Conservation (phyloP, 2,888 invertebrate genomes). For the Nyleta sp. region DNA sequence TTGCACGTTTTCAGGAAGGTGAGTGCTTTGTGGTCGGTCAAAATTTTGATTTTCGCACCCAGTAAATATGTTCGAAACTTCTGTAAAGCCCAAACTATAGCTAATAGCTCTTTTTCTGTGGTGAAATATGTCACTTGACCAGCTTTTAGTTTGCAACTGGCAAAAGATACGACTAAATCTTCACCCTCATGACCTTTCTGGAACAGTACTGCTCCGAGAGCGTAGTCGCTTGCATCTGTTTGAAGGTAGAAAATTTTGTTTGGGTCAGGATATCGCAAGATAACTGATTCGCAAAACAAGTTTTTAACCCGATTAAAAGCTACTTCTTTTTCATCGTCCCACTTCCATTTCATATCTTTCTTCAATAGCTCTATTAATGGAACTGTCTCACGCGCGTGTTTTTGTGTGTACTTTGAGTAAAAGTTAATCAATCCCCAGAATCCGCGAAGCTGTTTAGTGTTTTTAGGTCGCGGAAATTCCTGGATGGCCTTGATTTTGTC, state of each 20-base stretch:
- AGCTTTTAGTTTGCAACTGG: conserved; percentile 63
- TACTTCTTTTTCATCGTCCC: conserved; percentile 32
- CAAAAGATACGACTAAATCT: conserved; percentile 62
- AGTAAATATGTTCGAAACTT: conserved; percentile 70
- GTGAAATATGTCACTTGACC: conserved; percentile 66
- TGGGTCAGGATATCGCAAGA: conserved; percentile 1
- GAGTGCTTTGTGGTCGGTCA: conserved; percentile 72
- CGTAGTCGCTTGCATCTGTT: conserved; percentile 20
- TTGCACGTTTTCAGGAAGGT: conserved; percentile 70
- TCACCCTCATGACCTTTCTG: conserved; percentile 27
- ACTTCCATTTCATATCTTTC: conserved; percentile 39
- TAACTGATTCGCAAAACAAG: conserved; percentile 38
- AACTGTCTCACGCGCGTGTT: conserved; percentile 23
- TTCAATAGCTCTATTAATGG: conserved; percentile 48
- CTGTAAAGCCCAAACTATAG: conserved; percentile 53
- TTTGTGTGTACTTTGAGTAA: conserved; percentile 9
- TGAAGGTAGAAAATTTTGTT: not conserved
- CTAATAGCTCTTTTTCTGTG: conserved; percentile 61
- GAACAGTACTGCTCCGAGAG: conserved; percentile 38
- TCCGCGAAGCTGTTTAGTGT: conserved; percentile 10
- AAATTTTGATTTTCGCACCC: conserved; percentile 51
- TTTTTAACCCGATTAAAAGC: conserved; percentile 52
- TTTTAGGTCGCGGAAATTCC: conserved; percentile 8
- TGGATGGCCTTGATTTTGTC: conserved; percentile 15
- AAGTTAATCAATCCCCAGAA: conserved; percentile 13